phyloP scores from a whole-genome alignment of 1,140 invertebrate species.

The Sinonovacula constricta region DNA sequence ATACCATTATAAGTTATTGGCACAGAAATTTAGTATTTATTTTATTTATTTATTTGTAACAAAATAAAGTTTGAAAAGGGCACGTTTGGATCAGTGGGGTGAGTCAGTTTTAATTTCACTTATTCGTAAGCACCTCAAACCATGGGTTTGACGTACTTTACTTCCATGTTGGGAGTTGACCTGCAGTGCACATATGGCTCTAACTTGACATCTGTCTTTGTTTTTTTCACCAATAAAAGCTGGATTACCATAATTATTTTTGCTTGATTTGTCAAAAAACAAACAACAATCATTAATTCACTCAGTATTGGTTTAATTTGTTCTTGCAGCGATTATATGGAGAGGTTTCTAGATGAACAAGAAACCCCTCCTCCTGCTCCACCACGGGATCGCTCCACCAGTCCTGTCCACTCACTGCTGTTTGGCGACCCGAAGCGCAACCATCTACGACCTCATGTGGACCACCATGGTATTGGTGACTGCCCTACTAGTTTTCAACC shows the following conservation, averaged over 20 bases:
- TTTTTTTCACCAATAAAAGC: too few species aligned
- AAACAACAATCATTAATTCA: too few species aligned
- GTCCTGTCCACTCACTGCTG: constrained; percentile 82
- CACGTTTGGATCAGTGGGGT: too few species aligned
- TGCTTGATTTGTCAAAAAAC: too few species aligned
- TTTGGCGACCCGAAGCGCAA: constrained; percentile 83
- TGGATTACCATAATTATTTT: too few species aligned
- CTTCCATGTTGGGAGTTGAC: neutral
- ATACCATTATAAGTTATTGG: constrained; percentile 2
- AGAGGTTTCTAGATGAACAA: constrained; percentile 90
- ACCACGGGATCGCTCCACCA: constrained; percentile 66
- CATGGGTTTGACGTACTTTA: too few species aligned
- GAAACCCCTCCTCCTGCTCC: constrained; percentile 78
- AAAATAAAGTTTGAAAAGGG: neutral
- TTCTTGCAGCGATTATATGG: constrained; percentile 89
- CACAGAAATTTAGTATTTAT: neutral
- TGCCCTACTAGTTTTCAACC: constrained; percentile 23
- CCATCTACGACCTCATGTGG: constrained; percentile 62
- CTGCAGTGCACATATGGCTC: neutral
- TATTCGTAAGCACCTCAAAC: too few species aligned
- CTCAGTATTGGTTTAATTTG: constrained; percentile 53
- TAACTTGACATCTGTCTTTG: neutral
- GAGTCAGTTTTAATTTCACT: too few species aligned
- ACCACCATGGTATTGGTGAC: constrained; percentile 38
- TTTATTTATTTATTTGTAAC: neutral